phyloP scores from a whole-genome alignment of 1,140 invertebrate species.

The Halesus radiatus region DNA sequence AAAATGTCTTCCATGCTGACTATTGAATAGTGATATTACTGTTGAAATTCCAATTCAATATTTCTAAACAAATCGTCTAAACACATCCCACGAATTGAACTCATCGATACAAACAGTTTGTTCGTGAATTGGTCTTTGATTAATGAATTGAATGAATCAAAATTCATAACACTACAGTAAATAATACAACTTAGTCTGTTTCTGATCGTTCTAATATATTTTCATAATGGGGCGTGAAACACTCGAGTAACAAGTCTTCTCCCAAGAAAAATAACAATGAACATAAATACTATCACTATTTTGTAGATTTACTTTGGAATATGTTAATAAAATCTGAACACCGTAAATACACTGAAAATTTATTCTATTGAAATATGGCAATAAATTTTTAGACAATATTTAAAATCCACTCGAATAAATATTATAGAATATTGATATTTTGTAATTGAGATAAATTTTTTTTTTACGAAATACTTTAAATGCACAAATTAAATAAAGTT shows the following conservation, averaged over 20 bases:
- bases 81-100: too few species aligned
- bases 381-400: neutral
- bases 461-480: neutral
- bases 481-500: too few species aligned
- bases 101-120: too few species aligned
- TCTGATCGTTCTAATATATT: neutral
- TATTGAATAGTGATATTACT: too few species aligned
- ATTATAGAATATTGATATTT: neutral
- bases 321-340: neutral
- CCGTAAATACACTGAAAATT: neutral
- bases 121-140: too few species aligned
- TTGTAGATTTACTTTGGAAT: neutral
- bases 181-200: neutral
- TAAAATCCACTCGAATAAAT: neutral
- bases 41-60: too few species aligned
- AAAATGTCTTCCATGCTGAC: too few species aligned
- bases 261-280: neutral
- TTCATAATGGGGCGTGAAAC: neutral
- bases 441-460: neutral
- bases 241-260: neutral
- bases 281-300: neutral
- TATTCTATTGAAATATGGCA: constrained; percentile 11
- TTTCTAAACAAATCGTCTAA: too few species aligned
- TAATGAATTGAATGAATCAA: too few species aligned
- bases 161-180: too few species aligned